phyloP scores from a whole-genome alignment of 1,140 invertebrate genomes.

The Eumeta japonica region DNA sequence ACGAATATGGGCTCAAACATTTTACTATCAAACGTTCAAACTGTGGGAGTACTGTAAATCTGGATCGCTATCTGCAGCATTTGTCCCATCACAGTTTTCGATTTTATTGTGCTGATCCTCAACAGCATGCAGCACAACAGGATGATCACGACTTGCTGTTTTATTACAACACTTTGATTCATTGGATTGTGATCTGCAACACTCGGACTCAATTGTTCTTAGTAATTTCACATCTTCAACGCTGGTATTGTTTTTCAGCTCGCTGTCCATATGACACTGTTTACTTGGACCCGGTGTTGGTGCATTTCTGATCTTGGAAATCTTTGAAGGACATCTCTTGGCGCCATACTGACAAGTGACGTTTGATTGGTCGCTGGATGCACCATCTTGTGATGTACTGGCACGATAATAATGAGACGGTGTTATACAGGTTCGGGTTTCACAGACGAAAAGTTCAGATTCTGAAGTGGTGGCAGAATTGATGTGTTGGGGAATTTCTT shows the following conservation, averaged over 20 bases:
- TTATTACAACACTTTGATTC: not conserved
- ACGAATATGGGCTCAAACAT: too few species aligned
- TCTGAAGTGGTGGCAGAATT: constrained; percentile 27
- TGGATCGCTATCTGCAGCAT: too few species aligned
- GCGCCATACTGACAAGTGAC: constrained; percentile 37
- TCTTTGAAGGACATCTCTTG: constrained; percentile 36
- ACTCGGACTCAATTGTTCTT: constrained; percentile 22
- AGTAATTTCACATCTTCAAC: constrained; percentile 39
- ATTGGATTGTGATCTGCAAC: too few species aligned
- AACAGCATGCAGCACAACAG: not conserved
- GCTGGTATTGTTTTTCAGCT: constrained; percentile 35
- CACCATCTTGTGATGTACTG: constrained; percentile 16
- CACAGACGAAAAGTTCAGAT: constrained; percentile 37
- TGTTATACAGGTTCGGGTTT: constrained; percentile 40
- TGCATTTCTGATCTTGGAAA: constrained; percentile 29
- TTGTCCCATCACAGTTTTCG: not conserved
- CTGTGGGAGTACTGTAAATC: too few species aligned
- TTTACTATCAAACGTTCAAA: too few species aligned
- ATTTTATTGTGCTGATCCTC: not conserved
- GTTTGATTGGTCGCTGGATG: constrained; percentile 10
- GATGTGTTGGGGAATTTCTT: constrained; percentile 33
- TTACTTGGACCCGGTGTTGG: constrained; percentile 10
- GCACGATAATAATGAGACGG: constrained; percentile 43
- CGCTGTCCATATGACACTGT: constrained; percentile 22
- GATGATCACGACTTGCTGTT: not conserved